These are phyloP conservation scores for Sphaerolaimus hirsutus DNA, from an alignment of 2,888 invertebrate species.

Conservation along the genomic window DNA sequence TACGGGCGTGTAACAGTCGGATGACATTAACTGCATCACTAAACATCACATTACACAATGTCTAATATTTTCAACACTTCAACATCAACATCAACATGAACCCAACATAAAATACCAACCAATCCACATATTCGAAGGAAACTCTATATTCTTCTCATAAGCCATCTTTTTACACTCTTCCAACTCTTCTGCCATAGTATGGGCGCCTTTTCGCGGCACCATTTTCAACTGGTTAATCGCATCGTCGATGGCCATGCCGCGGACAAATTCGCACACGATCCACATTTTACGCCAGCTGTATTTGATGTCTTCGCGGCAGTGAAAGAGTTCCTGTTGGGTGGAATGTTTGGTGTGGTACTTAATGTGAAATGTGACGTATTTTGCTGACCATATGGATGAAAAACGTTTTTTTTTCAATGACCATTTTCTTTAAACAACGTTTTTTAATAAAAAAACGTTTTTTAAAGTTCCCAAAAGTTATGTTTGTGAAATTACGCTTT, in stretches of 20 bases:
- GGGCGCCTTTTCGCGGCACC: constrained; percentile 36
- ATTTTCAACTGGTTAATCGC: constrained; percentile 69
- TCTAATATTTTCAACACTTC: background rate
- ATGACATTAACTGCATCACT: background rate
- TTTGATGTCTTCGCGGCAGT: constrained; percentile 55
- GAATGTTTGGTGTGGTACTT: background rate
- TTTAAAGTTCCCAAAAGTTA: too few relatives aligned
- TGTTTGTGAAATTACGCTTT: too few relatives aligned
- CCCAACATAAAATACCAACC: constrained; percentile 30
- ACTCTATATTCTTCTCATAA: constrained; percentile 70
- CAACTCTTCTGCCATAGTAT: constrained; percentile 34
- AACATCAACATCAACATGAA: too few relatives aligned
- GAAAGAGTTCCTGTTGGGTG: constrained; percentile 51
- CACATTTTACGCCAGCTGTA: constrained; percentile 76
- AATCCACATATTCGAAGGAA: constrained; percentile 77
- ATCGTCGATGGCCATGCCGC: constrained; percentile 61
- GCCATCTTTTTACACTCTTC: constrained; percentile 74
- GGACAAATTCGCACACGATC: constrained; percentile 46
- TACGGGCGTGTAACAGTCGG: too few relatives aligned
- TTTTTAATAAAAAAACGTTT: too few relatives aligned
- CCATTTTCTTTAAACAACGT: too few relatives aligned
- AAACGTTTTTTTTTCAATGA: too few relatives aligned
- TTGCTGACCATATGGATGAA: too few relatives aligned
- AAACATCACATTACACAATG: background rate
- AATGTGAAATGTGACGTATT: too few relatives aligned